Conservation (phyloP, 2,888 invertebrate genomes). For the Platycheirus albimanus region DNA sequence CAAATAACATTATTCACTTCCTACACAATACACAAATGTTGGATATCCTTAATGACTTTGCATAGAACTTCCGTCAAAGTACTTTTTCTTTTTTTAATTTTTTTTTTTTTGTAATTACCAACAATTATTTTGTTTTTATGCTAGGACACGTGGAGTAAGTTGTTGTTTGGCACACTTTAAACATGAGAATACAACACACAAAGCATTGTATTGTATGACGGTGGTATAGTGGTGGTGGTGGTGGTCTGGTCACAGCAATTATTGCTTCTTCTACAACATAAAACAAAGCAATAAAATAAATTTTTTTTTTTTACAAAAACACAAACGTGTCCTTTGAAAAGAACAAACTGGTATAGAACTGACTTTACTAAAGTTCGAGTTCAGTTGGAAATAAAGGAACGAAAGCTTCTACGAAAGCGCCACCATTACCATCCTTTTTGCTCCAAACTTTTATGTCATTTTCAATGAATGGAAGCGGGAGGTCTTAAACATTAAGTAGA, state of each 20-base stretch:
- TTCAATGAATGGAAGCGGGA: conserved; percentile 7
- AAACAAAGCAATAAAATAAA: conserved; percentile 3
- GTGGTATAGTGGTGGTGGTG: not conserved
- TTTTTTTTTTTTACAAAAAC: conserved; percentile 1
- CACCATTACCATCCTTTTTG: not conserved
- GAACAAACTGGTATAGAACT: conserved; percentile 3
- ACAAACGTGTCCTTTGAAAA: conserved; percentile 24
- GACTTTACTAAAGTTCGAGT: conserved; percentile 32
- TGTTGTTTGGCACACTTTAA: conserved; percentile 17
- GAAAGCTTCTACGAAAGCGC: not conserved
- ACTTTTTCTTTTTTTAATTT: not conserved
- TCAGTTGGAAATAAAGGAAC: not conserved
- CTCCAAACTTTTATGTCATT: not conserved
- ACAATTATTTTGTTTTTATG: conserved; percentile 39
- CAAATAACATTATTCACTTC: not conserved
- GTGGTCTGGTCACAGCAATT: conserved; percentile 35
- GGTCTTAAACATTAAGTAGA: conserved; percentile 21
- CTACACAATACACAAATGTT: not conserved
- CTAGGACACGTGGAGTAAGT: conserved; percentile 33
- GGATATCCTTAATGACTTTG: not conserved
- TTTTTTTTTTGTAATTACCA: conserved; percentile 26
- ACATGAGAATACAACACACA: conserved; percentile 10
- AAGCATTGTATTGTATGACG: conserved; percentile 25
- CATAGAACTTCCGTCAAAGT: not conserved
- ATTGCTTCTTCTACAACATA: conserved; percentile 43